These are phyloP conservation scores for Ceratina japonica DNA, from an alignment of 1,140 invertebrate species.

Conservation along the genomic window DNA sequence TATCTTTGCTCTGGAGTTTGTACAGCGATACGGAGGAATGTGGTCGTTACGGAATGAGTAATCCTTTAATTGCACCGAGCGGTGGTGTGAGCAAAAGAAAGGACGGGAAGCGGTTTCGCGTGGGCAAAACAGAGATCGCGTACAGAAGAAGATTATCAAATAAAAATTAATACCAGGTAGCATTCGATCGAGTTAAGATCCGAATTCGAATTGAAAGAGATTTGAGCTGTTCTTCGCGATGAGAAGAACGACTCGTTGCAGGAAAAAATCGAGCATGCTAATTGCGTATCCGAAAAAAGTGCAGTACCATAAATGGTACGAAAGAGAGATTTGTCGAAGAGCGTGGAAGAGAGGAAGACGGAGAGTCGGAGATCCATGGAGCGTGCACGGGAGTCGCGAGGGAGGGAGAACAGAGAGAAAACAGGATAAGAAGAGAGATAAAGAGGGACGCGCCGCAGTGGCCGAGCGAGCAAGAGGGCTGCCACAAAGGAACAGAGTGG, in stretches of 20 bases:
- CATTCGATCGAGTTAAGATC: too few relatives aligned
- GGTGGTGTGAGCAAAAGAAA: neutral
- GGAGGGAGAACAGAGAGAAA: constrained; percentile 30
- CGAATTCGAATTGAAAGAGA: too few relatives aligned
- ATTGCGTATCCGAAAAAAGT: too few relatives aligned
- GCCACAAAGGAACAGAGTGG: constrained; percentile 6
- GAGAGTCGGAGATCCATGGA: neutral
- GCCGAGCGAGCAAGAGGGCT: constrained; percentile 16
- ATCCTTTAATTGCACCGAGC: constrained; percentile 17
- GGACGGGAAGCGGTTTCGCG: neutral
- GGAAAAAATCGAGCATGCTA: too few relatives aligned
- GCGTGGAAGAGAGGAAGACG: neutral
- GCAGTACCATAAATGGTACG: too few relatives aligned
- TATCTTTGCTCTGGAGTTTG: neutral
- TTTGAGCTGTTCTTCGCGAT: too few relatives aligned
- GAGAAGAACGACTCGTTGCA: too few relatives aligned
- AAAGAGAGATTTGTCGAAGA: constrained; percentile 24
- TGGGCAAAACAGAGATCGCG: neutral
- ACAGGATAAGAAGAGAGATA: constrained; percentile 13
- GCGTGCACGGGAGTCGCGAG: constrained; percentile 21
- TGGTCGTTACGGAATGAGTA: neutral
- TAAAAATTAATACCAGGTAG: too few relatives aligned
- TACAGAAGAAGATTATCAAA: too few relatives aligned
- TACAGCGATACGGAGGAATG: neutral
- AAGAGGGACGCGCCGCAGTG: constrained; percentile 6